Conservation (phyloP, 2,113 vertebrate species). For the Irena cyanogastra region DNA sequence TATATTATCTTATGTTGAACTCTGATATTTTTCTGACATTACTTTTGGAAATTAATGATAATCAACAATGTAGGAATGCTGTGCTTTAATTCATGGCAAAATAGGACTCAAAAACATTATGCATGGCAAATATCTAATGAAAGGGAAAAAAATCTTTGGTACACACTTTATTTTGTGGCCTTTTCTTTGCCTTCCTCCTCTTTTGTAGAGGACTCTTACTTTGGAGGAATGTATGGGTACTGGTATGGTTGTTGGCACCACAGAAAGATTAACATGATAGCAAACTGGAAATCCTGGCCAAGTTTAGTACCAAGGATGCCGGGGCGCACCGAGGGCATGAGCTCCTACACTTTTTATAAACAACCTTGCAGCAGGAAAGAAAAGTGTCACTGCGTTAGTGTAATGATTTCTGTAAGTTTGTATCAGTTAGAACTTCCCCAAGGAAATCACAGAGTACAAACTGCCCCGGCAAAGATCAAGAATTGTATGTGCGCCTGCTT, state of each 20-base stretch:
- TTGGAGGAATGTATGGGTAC: neutral
- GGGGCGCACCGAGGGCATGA: accelerated
- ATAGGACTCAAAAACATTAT: neutral
- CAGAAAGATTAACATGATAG: neutral
- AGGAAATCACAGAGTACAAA: neutral
- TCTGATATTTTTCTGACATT: neutral
- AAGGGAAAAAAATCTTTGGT: neutral
- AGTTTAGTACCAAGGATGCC: neutral
- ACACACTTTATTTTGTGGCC: neutral
- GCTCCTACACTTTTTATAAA: neutral
- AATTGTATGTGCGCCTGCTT: accelerated
- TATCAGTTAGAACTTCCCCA: neutral
- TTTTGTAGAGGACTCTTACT: neutral
- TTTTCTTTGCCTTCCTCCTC: neutral
- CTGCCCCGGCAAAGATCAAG: neutral
- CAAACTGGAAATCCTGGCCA: neutral
- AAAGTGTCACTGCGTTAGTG: neutral
- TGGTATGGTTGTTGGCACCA: neutral
- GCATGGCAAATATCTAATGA: neutral
- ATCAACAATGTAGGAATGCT: neutral
- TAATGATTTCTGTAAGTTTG: neutral
- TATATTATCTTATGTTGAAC: neutral
- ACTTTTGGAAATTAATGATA: neutral
- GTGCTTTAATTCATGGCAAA: neutral
- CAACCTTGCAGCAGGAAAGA: neutral